These are phyloP conservation scores for Ophraella communa DNA, from an alignment of 2,888 invertebrate genomes.

Conservation along the genomic window DNA sequence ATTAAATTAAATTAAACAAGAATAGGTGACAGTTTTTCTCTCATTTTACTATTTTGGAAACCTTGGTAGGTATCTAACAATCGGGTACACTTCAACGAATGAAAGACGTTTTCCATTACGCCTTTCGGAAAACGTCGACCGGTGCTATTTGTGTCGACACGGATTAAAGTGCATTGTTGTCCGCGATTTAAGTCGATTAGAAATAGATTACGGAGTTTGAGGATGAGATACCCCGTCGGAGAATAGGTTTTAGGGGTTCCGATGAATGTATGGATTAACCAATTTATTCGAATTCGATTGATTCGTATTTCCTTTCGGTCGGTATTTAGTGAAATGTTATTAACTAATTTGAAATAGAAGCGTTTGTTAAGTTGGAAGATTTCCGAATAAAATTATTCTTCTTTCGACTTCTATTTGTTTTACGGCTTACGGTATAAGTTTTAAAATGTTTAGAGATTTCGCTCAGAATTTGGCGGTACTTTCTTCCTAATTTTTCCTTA, in stretches of 20 bases:
- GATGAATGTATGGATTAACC: neutral
- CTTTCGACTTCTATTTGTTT: too few relatives aligned
- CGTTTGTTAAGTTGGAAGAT: too few relatives aligned
- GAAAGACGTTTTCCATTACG: conserved; percentile 16
- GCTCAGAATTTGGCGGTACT: too few relatives aligned
- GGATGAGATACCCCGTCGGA: conserved; percentile 1
- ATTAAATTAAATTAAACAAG: too few relatives aligned
- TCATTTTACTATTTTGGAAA: too few relatives aligned
- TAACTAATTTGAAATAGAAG: too few relatives aligned
- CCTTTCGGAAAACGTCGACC: conserved; percentile 11
- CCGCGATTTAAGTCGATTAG: conserved; percentile 29
- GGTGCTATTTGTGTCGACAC: neutral
- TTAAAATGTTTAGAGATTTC: too few relatives aligned
- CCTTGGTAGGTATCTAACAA: neutral
- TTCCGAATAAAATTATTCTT: too few relatives aligned
- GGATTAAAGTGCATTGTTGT: conserved; percentile 30
- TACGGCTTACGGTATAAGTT: too few relatives aligned
- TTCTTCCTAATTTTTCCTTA: too few relatives aligned
- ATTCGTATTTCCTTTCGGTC: neutral
- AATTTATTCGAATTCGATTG: neutral
- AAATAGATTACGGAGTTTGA: conserved; percentile 25
- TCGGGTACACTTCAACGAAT: conserved; percentile 7
- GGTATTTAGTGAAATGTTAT: neutral
- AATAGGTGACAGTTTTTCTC: too few relatives aligned
- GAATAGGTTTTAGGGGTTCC: neutral